Base-by-base conservation (phyloP, 1,140 invertebrate genomes). In the Drosophila cardini region DNA sequence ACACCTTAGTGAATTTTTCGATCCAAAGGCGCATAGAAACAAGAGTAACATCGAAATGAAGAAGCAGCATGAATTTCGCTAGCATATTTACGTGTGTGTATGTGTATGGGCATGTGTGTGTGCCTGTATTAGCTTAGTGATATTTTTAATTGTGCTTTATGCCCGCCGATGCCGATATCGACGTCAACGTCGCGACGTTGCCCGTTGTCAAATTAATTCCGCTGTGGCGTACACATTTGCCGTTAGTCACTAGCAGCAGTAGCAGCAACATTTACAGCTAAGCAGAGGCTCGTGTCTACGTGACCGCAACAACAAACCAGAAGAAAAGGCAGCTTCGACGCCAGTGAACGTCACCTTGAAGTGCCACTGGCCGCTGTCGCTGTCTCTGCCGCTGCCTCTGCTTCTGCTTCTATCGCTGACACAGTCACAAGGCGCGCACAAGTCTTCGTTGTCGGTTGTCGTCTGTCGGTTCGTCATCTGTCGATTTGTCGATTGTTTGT, bases 71-170 rank as follows among this genome's bases (percentile, higher is more conserved):
- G 55, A 55, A 34, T 40, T 73, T 32, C 34, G 48, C 32, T 60
- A 48, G 26, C 21, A 32, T 60, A 15, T 11, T 9, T 34, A 13
- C 13, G 13, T 21, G 16, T n/a, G 45, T 58, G n/a, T 21, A 13
- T 16, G 13, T 34, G 16, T n/a, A 36, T 58, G 69, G 38, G 4
- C 36, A 32, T 43, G 36, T 57, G 30, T 65, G 43, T 65, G 62
- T 42, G 38, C 38, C 32, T 55, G 9, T 70, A 74, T 74, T 74
- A 70, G 67, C 52, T 71, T 57, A 46, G 72, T 74, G 72, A 74
- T 74, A 70, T 70, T 74, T 74, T 70, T 74, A 73, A 73, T 73
- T 73, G 71, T 72, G 32, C 46, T 42, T 48, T 30, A 15, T 32
- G 15, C 26, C 43, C 58, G 58, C 26, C 57, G 57, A 13, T 43